These are phyloP conservation scores for Leptinotarsa tumamoca DNA, from an alignment of 2,888 invertebrate species.

Conservation along the genomic window DNA sequence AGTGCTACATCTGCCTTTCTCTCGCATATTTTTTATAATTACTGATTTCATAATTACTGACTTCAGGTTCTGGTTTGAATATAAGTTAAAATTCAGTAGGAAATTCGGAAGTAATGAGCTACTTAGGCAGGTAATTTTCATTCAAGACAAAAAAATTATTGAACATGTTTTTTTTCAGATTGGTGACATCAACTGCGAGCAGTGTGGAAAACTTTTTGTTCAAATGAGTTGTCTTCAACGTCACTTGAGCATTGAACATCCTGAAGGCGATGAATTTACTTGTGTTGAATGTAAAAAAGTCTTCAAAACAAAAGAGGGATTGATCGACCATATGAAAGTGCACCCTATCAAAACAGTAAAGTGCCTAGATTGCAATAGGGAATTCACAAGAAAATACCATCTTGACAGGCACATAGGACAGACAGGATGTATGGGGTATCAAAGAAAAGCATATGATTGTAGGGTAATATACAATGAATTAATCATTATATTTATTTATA, in stretches of 20 bases:
- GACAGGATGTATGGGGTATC: constrained; percentile 75
- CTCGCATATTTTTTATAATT: too few relatives aligned
- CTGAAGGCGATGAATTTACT: constrained; percentile 70
- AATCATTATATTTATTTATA: not conserved
- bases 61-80: too few relatives aligned
- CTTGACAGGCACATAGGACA: constrained; percentile 77
- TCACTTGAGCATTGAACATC: constrained; percentile 79
- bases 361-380: constrained; percentile 77
- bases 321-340: constrained; percentile 77
- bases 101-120: too few relatives aligned
- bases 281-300: constrained; percentile 77
- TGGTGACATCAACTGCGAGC: constrained; percentile 70
- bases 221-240: constrained; percentile 74
- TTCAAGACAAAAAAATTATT: not conserved
- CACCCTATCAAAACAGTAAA: constrained; percentile 74
- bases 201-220: constrained; percentile 81
- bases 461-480: constrained; percentile 64
- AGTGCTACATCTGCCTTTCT: too few relatives aligned
- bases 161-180: constrained; percentile 56
- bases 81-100: too few relatives aligned
- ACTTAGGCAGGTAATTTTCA: not conserved
- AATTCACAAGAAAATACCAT: constrained; percentile 83
- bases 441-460: constrained; percentile 70
- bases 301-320: constrained; percentile 73
- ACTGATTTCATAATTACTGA: too few relatives aligned